Evolutionary conservation across 2,113 vertebrate species (phyloP).

Genomic region (Nothobranchius kuhntae): DNA sequence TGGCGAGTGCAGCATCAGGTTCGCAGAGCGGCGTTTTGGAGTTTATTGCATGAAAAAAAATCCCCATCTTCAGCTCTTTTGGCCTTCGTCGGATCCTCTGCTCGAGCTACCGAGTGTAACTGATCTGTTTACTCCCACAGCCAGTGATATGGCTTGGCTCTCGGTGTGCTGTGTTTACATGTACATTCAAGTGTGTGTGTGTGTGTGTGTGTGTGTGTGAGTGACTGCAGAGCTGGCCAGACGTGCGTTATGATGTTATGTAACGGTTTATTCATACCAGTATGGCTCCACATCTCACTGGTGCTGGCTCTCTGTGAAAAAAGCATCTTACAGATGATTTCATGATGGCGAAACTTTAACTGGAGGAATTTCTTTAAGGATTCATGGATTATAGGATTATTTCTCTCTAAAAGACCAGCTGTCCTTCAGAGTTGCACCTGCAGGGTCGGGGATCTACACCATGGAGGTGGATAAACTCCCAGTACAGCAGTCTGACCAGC

Average conservation of each 20-base stretch:
- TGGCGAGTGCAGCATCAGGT: slow-evolving; percentile 51
- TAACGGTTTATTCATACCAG: not conserved
- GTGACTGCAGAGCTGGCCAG: slow-evolving; percentile 35
- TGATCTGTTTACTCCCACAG: slow-evolving; percentile 24
- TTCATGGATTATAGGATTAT: no score
- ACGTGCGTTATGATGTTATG: not conserved
- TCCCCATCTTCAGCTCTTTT: slow-evolving; percentile 33
- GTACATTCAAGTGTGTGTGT: not conserved
- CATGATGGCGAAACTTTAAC: not conserved
- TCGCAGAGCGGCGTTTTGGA: slow-evolving; percentile 40
- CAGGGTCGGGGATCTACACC: no score
- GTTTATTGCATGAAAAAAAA: slow-evolving; percentile 77
- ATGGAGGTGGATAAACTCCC: no score
- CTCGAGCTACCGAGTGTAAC: slow-evolving; percentile 33
- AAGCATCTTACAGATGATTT: not conserved
- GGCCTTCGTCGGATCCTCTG: slow-evolving; percentile 18
- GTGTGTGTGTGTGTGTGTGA: slow-evolving; percentile 7
- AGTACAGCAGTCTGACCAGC: slow-evolving; percentile 2
- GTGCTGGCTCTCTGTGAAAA: no score
- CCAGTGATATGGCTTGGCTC: slow-evolving; percentile 52
- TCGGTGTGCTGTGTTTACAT: slow-evolving; percentile 18
- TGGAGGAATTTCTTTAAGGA: no score
- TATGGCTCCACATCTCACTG: no score
- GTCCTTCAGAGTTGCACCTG: no score
- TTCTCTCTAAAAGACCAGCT: no score